Evolutionary conservation across 2,113 vertebrate species (phyloP), one percentile per base, ranked within the genome.

Genomic region (Solea senegalensis): DNA sequence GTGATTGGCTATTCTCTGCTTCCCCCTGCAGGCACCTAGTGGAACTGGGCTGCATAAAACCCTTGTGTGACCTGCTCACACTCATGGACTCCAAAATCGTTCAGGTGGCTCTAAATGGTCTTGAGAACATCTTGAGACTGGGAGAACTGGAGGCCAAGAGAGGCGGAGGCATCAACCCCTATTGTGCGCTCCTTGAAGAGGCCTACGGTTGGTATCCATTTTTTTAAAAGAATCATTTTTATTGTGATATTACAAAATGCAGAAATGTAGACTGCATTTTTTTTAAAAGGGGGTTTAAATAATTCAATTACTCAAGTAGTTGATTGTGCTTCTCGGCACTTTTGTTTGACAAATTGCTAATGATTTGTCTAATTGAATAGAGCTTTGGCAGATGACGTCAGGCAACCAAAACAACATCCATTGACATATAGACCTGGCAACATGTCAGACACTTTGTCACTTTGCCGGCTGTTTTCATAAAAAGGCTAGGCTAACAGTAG

Each of bases 51-150:
- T 99, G 97, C 82, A 97, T 99, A 89, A 98, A 98, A 90, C 98
- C 97, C 2, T 94, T 99, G 53, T 99, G 98, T 49, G 98, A 99
- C 89, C 95, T 99, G 52, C 97, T 99, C 69, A 98, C 98, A 2
- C 95, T 98, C 59, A 98, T 99, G 98, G 98, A 99, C 88, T 96
- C 97, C 65, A 99, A 99, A 93, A 98, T 99, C 49, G 97, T 99
- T 77, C 97, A 99, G 74, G 97, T 99, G 86, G 96, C 98, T 12
- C 91, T 99, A 65, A 99, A 96, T 56, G 97, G 98, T 54, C 91
- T 99, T 56, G 98, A 99, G 90, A 99, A 98, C 83, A 98, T 99
- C 87, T 90, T 99, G 86, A 93, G 96, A 80, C 94, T 97, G 68
- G 98, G 98, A 62, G 98, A 99, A 67, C 95, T 97, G 87, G 97